These are phyloP conservation scores for Eugnorisma glareosa DNA, from an alignment of 2,888 invertebrate species.

Conservation along the genomic window DNA sequence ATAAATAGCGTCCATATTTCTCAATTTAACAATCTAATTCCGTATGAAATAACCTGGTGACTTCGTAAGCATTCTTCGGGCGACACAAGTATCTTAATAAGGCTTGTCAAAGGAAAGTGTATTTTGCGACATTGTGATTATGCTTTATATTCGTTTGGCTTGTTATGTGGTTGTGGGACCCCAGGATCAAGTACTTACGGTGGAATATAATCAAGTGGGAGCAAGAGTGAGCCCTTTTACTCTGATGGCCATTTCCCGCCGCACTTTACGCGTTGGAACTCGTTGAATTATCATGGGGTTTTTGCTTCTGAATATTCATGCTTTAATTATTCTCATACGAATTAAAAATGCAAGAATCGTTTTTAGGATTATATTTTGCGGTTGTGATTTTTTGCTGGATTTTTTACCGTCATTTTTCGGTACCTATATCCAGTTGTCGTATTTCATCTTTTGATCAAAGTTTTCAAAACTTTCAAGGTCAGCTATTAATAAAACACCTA, in stretches of 20 bases:
- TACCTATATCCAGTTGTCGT: no score
- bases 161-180: conserved; percentile 47
- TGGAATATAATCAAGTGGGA: conserved; percentile 78
- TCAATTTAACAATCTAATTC: conserved; percentile 62
- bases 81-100: conserved; percentile 47
- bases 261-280: conserved; percentile 59
- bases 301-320: conserved; percentile 61
- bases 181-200: conserved; percentile 68
- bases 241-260: conserved; percentile 72
- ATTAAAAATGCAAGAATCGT: conserved; percentile 33
- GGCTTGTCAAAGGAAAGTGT: conserved; percentile 58
- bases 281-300: conserved; percentile 63
- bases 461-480: background rate
- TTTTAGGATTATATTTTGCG: conserved; percentile 6
- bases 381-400: background rate
- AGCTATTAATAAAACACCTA: background rate
- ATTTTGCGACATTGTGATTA: conserved; percentile 59
- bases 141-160: conserved; percentile 63
- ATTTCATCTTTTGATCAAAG: background rate
- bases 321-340: conserved; percentile 55
- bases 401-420: background rate
- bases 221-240: conserved; percentile 71
- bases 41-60: conserved; percentile 60
- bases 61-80: conserved; percentile 57
- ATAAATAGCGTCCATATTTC: conserved; percentile 45